Percentiles rank a stretch among this genome's conserved stretches.
Evolutionary conservation across 1,140 invertebrate genomes (phyloP).

Genomic region (Batillaria attramentaria): DNA sequence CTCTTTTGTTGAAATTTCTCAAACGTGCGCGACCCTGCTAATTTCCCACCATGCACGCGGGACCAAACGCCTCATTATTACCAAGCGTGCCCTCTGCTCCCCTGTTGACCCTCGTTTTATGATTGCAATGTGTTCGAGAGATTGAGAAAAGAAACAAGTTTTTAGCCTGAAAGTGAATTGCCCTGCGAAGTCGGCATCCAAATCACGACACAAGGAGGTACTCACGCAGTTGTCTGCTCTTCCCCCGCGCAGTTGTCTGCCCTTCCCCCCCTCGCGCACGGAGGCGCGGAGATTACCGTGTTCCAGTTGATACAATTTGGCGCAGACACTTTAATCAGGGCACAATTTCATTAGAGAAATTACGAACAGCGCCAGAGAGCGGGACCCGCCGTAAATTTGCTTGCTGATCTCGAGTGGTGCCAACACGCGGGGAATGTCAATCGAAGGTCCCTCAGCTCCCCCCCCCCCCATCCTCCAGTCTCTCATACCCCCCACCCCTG

Average conservation of each 20-base stretch:
- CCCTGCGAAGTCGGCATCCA: too few species aligned
- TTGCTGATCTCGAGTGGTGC: not conserved
- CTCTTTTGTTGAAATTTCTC: not conserved
- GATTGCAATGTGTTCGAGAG: too few species aligned
- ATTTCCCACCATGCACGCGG: not conserved
- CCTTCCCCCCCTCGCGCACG: too few species aligned
- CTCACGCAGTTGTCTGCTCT: too few species aligned
- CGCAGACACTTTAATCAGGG: slow-evolving; percentile 7
- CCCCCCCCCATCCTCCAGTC: too few species aligned
- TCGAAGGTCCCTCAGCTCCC: not conserved
- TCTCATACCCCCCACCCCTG: too few species aligned
- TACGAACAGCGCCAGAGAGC: not conserved
- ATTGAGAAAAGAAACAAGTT: slow-evolving; percentile 5
- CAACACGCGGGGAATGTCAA: slow-evolving; percentile 4
- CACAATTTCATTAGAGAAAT: slow-evolving; percentile 10
- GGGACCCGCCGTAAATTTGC: slow-evolving; percentile 5
- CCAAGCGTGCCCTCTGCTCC: not conserved
- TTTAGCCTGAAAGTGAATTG: too few species aligned
- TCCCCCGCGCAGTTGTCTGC: too few species aligned
- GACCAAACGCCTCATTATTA: not conserved
- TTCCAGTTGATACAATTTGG: too few species aligned
- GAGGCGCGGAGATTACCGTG: too few species aligned
- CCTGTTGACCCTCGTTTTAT: not conserved
- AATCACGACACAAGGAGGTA: too few species aligned
- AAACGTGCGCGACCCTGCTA: not conserved